A percentile compares a stretch with the other conserved stretches of the same genome.
These are phyloP conservation scores for Tetraneura akinire DNA, from an alignment of 1,140 invertebrate genomes.

Conservation along the genomic window DNA sequence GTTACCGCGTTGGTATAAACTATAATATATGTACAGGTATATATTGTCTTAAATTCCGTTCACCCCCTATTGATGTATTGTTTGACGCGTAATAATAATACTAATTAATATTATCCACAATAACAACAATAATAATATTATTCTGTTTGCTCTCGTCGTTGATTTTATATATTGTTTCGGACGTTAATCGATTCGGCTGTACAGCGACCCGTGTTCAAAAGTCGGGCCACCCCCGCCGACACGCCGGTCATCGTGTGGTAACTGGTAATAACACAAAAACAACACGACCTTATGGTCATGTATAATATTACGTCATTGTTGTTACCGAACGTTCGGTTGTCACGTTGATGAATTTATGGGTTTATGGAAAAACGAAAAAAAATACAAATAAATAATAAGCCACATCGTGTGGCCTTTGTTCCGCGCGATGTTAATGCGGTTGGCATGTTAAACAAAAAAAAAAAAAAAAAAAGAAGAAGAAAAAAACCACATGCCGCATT, in stretches of 20 bases:
- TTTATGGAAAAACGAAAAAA: slow-evolving; percentile 24
- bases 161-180: background rate
- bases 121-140: too few species aligned
- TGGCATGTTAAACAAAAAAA: slow-evolving; percentile 26
- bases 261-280: background rate
- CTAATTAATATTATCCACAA: too few species aligned
- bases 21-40: background rate
- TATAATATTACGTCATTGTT: background rate
- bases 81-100: too few species aligned
- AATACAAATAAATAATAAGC: slow-evolving; percentile 41
- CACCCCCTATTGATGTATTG: too few species aligned
- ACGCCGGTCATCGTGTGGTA: background rate
- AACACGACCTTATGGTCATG: background rate
- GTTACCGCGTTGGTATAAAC: too few species aligned
- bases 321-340: slow-evolving; percentile 24
- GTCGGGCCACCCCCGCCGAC: background rate
- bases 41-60: background rate
- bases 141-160: background rate
- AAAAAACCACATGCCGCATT: slow-evolving; percentile 40
- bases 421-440: slow-evolving; percentile 45
- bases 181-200: slow-evolving; percentile 21
- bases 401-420: slow-evolving; percentile 41
- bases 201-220: background rate
- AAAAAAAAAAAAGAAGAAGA: slow-evolving; percentile 41
- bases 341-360: slow-evolving; percentile 49